A percentile compares a stretch with the other conserved stretches of the same genome.
Conservation (phyloP, 2,797 vertebrate genomes). For the Hafferia zeledoni region DNA sequence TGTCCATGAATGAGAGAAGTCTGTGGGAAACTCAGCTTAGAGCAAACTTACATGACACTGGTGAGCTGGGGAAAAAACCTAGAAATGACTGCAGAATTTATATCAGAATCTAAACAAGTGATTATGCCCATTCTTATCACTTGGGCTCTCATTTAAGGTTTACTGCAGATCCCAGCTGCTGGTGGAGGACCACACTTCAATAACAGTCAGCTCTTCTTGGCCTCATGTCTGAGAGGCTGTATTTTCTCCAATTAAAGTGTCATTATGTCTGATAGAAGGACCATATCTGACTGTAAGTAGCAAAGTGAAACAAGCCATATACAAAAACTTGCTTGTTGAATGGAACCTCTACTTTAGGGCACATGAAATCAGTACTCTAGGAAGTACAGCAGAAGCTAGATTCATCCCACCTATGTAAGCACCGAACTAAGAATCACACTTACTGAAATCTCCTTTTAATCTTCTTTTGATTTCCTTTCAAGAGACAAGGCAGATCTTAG, state of each 20-base stretch:
- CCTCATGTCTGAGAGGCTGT: not conserved
- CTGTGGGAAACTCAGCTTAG: not conserved
- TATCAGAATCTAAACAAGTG: not conserved
- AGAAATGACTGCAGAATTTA: not conserved
- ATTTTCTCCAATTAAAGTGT: not conserved
- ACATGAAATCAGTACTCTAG: not conserved
- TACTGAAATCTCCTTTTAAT: not conserved
- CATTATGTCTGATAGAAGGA: not conserved
- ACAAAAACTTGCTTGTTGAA: not conserved
- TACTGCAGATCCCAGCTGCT: not conserved
- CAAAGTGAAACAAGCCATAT: not conserved
- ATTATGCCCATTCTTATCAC: not conserved
- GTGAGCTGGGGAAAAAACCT: not conserved
- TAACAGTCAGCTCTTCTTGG: not conserved
- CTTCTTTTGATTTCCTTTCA: not conserved
- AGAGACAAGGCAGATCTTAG: not conserved
- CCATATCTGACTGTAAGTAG: not conserved
- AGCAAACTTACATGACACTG: not conserved
- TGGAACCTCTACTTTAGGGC: not conserved
- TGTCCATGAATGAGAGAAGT: not conserved
- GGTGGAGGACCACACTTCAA: not conserved
- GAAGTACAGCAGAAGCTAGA: not conserved
- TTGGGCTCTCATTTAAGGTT: not conserved
- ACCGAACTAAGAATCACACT: not conserved
- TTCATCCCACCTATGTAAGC: not conserved